Base-by-base conservation (phyloP, 2,888 invertebrate genomes). In the Cacoxenus indagator region DNA sequence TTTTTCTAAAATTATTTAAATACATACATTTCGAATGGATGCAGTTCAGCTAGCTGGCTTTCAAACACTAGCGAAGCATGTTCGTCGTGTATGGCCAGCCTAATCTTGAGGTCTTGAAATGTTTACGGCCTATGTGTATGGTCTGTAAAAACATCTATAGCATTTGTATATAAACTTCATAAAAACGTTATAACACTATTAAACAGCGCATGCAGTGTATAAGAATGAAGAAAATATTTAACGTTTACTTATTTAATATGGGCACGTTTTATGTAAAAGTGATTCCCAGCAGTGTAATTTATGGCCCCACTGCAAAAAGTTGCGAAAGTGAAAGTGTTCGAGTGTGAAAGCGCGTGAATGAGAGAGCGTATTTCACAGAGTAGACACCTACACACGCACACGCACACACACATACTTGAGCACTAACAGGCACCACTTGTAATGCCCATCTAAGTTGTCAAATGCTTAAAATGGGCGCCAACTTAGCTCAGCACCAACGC, bases 231-330 rank as follows among this genome's bases (percentile, higher is more conserved):
- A 83, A 70, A 79, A 79, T 81, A 79, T 83, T 81, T 82, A 81
- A n/a, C n/a, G n/a, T n/a, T n/a, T 82, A 81, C 82, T 81, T 81
- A 81, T 81, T 81, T 83, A 81, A 81, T 81, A 81, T 82, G 80
- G 82, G 82, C 80, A 83, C 80, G 80, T 81, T 81, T 83, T 81
- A 81, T 83, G 82, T 82, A 83, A 81, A 81, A 81, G 83, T 80
- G 83, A 81, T 81, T 81, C 80, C 83, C 80, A 76, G 80, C 75
- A 78, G 80, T 82, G 79, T 83, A 81, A 81, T 81, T 81, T 83
- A 81, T 81, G 80, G 75, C 83, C 76, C 22, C 82, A 83, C 80
- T 81, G 83, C 80, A 83, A 80, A 81, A n/a, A 81, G 82, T 81
- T 81, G 80, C 80, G 76, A 82, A 81, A 75, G 76, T 48, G 48